phyloP scores from a whole-genome alignment of 2,113 vertebrate genomes.

The Neopipo cinnamomea region DNA sequence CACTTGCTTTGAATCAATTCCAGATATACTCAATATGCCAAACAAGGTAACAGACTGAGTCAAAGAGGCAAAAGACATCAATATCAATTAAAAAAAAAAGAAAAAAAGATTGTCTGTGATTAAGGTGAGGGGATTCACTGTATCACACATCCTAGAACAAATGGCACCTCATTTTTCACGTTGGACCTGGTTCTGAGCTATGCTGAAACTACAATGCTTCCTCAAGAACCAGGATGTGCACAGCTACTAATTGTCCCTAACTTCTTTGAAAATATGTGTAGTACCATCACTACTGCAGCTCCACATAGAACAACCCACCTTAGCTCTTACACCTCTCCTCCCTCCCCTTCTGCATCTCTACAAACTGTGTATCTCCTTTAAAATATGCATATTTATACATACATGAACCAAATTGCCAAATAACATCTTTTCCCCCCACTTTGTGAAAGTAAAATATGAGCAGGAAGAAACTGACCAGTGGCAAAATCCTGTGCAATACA shows the following conservation, averaged over 20 bases:
- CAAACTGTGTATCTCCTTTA: not conserved
- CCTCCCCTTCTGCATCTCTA: not conserved
- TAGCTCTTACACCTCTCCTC: not conserved
- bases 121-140: not conserved
- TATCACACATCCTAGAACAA: not conserved
- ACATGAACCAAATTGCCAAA: not conserved
- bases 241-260: not conserved
- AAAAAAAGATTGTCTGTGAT: not conserved
- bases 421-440: fast-evolving
- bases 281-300: not conserved
- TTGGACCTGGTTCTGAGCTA: not conserved
- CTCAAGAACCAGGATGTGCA: not conserved
- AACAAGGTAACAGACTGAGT: not conserved
- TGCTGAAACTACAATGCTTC: not conserved
- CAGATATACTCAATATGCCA: not conserved
- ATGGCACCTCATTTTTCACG: not conserved
- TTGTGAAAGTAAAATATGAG: not conserved
- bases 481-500: not conserved
- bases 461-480: not conserved
- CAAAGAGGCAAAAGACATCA: not conserved
- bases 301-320: not conserved
- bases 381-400: not conserved
- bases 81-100: no score
- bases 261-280: not conserved
- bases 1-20: not conserved